phyloP scores from a whole-genome alignment of 2,113 vertebrate species.

The Silurus meridionalis region DNA sequence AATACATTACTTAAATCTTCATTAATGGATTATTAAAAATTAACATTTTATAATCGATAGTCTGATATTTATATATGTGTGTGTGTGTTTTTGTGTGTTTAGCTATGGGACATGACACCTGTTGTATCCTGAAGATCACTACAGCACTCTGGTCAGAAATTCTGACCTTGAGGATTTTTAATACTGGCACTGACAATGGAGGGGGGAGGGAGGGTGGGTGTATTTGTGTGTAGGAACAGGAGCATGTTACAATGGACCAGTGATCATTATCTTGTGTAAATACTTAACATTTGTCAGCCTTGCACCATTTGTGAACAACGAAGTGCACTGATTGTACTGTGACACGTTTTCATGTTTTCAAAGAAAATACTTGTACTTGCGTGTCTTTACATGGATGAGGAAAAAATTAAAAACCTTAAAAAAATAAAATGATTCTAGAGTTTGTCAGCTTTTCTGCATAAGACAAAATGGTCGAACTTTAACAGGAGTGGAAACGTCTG shows the following conservation, averaged over 20 bases:
- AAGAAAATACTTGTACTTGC: neutral
- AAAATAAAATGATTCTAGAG: neutral
- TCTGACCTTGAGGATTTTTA: constrained; percentile 12
- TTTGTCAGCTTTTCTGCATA: neutral
- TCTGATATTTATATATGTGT: neutral
- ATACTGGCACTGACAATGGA: neutral
- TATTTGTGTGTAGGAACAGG: constrained; percentile 22
- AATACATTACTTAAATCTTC: no score
- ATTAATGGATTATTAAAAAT: no score
- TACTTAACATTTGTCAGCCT: constrained; percentile 2
- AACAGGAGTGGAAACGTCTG: neutral
- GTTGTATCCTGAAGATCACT: constrained; percentile 86
- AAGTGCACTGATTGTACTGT: neutral
- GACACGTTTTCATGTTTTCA: neutral
- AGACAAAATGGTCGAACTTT: neutral
- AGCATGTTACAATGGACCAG: constrained; percentile 14
- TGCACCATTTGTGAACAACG: constrained; percentile 12
- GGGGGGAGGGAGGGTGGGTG: neutral
- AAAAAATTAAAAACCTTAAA: neutral
- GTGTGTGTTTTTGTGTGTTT: constrained; percentile 59
- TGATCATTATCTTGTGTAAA: constrained; percentile 25
- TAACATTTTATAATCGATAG: no score
- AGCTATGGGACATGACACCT: constrained; percentile 98
- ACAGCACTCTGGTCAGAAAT: neutral
- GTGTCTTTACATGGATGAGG: neutral